A percentile compares a stretch with the other conserved stretches of the same genome.
phyloP scores from a whole-genome alignment of 2,888 invertebrate species.

The Drosophila kanekoi region DNA sequence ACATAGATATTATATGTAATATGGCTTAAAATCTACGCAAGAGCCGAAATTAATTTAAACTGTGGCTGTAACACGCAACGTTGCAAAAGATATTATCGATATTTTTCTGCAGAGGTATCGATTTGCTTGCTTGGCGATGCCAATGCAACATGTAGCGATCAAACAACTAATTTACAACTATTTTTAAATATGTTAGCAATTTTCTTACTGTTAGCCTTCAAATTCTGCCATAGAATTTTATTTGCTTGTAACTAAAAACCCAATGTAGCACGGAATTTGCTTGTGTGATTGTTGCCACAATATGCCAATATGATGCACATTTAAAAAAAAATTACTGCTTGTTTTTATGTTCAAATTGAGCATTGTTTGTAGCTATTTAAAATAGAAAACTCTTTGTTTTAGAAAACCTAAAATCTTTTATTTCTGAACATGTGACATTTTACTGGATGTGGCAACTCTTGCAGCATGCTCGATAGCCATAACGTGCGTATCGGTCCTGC shows the following conservation, averaged over 20 bases:
- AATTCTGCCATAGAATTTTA: background rate
- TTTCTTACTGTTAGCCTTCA: background rate
- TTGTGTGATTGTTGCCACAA: conserved; percentile 11
- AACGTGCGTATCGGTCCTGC: conserved; percentile 39
- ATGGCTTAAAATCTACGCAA: conserved; percentile 35
- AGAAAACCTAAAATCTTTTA: background rate
- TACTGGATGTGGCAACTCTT: conserved; percentile 29
- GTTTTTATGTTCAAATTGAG: background rate
- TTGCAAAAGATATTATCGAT: conserved; percentile 56
- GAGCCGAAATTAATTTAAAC: conserved; percentile 74
- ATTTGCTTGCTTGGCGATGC: conserved; percentile 21
- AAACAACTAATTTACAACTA: background rate
- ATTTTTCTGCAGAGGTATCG: conserved; percentile 7
- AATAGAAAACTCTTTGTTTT: background rate
- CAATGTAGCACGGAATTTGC: background rate
- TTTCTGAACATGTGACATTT: conserved; percentile 10
- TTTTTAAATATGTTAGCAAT: background rate
- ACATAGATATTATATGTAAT: conserved; percentile 8
- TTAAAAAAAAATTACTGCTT: background rate
- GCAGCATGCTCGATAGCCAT: conserved; percentile 34
- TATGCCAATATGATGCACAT: background rate
- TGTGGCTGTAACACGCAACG: conserved; percentile 69
- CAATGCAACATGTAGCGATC: conserved; percentile 1
- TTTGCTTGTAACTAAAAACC: background rate
- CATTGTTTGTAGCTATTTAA: background rate